These are phyloP conservation scores for Apamea crenata DNA, from an alignment of 2,888 invertebrate species.

Conservation along the genomic window DNA sequence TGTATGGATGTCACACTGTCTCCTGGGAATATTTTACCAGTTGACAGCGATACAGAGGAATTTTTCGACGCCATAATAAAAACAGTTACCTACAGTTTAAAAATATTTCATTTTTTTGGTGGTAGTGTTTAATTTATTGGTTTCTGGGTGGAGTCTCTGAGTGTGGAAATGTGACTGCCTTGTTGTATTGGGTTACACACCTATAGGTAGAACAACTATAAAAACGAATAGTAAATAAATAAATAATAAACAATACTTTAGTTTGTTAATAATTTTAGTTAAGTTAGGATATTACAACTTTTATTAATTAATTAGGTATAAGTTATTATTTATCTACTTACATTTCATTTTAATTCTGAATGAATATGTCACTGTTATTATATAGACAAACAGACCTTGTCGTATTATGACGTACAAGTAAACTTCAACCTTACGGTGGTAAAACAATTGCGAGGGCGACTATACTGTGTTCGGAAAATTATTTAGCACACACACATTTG, in stretches of 20 bases:
- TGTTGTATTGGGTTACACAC: not conserved
- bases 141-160: not conserved
- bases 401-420: not conserved
- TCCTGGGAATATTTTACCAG: not conserved
- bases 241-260: not conserved
- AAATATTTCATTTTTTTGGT: not conserved
- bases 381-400: not conserved
- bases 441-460: not conserved
- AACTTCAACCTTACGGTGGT: not conserved
- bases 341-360: no score
- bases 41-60: not conserved
- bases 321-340: not conserved
- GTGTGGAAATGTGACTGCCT: not conserved
- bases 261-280: not conserved
- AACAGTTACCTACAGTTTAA: no score
- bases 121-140: no score
- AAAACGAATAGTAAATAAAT: not conserved
- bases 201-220: not conserved
- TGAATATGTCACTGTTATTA: no score
- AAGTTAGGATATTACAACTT: not conserved
- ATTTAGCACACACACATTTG: constrained; percentile 49
- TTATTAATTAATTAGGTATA: not conserved
- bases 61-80: not conserved
- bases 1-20: no score
- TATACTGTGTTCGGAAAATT: constrained; percentile 14